phyloP scores from a whole-genome alignment of 2,888 invertebrate genomes.

The Sylvicola fuscatus region DNA sequence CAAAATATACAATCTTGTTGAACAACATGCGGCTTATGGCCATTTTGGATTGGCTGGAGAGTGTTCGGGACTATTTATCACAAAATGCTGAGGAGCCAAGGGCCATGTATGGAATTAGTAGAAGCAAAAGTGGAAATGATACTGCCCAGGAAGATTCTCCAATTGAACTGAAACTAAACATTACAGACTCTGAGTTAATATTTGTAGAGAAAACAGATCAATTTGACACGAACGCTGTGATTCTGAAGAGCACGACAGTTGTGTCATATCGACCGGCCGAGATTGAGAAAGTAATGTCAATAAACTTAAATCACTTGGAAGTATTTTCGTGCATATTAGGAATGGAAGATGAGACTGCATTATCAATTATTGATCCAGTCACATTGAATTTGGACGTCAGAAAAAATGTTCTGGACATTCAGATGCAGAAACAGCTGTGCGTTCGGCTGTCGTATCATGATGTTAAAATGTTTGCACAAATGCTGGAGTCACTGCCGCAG shows the following conservation, averaged over 20 bases:
- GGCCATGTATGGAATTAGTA: not conserved
- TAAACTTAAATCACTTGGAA: conserved; percentile 76
- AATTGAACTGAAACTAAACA: conserved; percentile 69
- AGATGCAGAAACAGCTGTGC: conserved; percentile 47
- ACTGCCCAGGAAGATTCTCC: conserved; percentile 6
- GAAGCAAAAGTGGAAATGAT: conserved; percentile 13
- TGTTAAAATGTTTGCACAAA: conserved; percentile 74
- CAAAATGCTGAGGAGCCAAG: conserved; percentile 24
- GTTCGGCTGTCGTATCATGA: conserved; percentile 84
- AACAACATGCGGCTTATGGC: conserved; percentile 92
- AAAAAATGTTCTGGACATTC: conserved; percentile 32
- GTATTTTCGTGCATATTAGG: conserved; percentile 83
- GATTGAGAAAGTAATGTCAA: conserved; percentile 55
- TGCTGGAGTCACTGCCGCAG: conserved; percentile 69
- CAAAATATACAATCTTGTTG: conserved; percentile 68
- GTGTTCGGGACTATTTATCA: conserved; percentile 58
- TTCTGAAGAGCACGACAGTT: conserved; percentile 80
- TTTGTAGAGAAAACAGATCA: conserved; percentile 78
- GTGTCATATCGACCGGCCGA: conserved; percentile 54
- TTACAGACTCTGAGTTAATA: conserved; percentile 89
- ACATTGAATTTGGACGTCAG: conserved; percentile 57
- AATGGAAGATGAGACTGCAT: conserved; percentile 77
- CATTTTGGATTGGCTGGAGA: conserved; percentile 84
- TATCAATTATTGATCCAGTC: conserved; percentile 87
- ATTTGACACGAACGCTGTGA: conserved; percentile 83